These are phyloP conservation scores for Fabriciana adippe DNA, from an alignment of 2,888 invertebrate genomes.

Conservation along the genomic window DNA sequence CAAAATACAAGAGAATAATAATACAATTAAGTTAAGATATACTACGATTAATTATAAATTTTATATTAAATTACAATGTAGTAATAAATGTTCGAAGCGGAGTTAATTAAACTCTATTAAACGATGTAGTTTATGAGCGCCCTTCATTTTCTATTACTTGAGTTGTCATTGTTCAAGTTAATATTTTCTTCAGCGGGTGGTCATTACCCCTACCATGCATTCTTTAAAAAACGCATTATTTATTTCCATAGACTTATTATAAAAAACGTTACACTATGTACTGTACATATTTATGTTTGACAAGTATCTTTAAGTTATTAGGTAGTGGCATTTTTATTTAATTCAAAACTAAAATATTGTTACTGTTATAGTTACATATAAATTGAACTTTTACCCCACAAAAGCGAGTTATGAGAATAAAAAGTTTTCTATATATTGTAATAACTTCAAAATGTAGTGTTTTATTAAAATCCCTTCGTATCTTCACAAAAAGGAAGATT, in stretches of 20 bases:
- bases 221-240: not conserved
- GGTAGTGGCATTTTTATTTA: not conserved
- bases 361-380: too few species aligned
- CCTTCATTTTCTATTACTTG: slow-evolving; percentile 42
- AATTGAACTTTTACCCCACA: too few species aligned
- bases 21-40: too few species aligned
- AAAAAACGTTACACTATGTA: not conserved
- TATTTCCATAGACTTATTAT: not conserved
- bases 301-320: too few species aligned
- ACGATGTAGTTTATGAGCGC: slow-evolving; percentile 31
- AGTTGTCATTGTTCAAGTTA: slow-evolving; percentile 44
- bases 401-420: too few species aligned
- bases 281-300: not conserved
- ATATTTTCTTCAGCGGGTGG: slow-evolving; percentile 42
- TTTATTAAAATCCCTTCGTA: not conserved
- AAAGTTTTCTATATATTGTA: too few species aligned
- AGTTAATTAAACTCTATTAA: slow-evolving; percentile 34
- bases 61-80: slow-evolving; percentile 11
- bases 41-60: not conserved
- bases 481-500: too few species aligned
- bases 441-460: not conserved
- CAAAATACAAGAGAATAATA: too few species aligned
- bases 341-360: too few species aligned
- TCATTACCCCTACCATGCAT: slow-evolving; percentile 35
- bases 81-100: slow-evolving; percentile 1